Percentiles rank a stretch among this genome's conserved stretches.
These are phyloP conservation scores for Ormia ochracea DNA, from an alignment of 2,888 invertebrate species.

Conservation along the genomic window DNA sequence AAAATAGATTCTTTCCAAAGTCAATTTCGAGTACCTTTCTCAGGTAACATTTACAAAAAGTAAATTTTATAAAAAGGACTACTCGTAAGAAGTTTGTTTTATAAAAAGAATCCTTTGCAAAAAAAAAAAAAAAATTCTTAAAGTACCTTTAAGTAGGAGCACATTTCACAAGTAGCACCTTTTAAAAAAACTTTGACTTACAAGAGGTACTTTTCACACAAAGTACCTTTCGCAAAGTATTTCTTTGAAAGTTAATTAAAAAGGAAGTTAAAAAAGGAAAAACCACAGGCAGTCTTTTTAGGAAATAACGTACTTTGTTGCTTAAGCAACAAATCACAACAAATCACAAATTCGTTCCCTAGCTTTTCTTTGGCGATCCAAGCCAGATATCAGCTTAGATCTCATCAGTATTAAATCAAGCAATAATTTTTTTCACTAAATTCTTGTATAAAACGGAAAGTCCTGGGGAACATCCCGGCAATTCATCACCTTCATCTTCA, in stretches of 20 bases:
- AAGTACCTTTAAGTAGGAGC: background rate
- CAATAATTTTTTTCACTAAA: background rate
- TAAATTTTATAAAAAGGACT: background rate
- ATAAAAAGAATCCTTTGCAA: background rate
- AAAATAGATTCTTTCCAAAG: no score
- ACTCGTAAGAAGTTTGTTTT: background rate
- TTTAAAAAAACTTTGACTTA: background rate
- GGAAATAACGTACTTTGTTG: background rate
- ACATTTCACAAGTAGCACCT: background rate
- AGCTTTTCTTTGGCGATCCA: background rate
- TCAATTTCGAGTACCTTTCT: background rate
- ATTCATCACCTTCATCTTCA: conserved; percentile 21
- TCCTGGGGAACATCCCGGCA: background rate
- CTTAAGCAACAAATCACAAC: no score
- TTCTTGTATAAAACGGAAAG: background rate
- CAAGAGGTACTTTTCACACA: background rate
- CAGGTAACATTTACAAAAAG: background rate
- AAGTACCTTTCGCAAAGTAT: background rate
- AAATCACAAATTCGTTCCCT: no score
- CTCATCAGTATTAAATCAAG: background rate
- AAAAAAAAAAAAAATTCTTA: background rate
- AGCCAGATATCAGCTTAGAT: background rate
- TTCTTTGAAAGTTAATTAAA: background rate
- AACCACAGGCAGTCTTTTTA: background rate
- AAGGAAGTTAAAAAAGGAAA: background rate